A percentile compares a stretch with the other conserved stretches of the same genome.
Evolutionary conservation across 1,140 invertebrate species (phyloP).

Genomic region (Pseudomyrmex dendroicus): DNA sequence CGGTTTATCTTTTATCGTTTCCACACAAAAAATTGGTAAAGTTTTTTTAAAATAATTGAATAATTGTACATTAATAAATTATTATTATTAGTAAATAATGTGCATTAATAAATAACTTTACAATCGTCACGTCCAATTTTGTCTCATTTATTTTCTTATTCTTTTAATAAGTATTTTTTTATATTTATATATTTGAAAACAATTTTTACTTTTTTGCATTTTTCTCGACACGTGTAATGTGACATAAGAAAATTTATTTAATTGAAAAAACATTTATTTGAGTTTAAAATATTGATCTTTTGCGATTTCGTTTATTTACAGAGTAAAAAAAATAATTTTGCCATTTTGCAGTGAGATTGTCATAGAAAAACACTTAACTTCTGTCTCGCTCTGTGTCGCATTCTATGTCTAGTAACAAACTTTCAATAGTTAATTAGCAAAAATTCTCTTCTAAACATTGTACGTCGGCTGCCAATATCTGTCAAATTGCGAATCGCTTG

Average conservation of each 20-base stretch:
- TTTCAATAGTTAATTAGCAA: slow-evolving; percentile 16
- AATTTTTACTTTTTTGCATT: no score
- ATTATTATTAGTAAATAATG: no score
- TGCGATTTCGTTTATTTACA: slow-evolving; percentile 1
- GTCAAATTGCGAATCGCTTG: slow-evolving; percentile 59
- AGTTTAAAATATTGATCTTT: no score
- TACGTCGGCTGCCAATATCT: slow-evolving; percentile 68
- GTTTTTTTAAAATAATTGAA: neutral
- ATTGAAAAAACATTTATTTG: neutral
- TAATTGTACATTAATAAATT: no score
- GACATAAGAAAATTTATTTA: neutral
- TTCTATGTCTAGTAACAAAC: slow-evolving; percentile 34
- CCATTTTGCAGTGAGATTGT: slow-evolving; percentile 4
- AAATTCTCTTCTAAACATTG: slow-evolving; percentile 53
- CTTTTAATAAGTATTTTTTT: neutral
- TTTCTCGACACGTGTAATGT: no score
- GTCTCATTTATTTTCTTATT: neutral
- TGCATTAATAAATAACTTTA: slow-evolving; percentile 37
- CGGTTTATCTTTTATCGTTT: slow-evolving; percentile 23
- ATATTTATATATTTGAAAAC: no score
- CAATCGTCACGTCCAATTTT: neutral
- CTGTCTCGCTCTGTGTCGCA: neutral
- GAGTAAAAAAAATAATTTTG: neutral
- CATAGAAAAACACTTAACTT: neutral
- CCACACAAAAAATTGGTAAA: neutral